These are phyloP conservation scores for Pteropus rufus DNA, from an alignment of 2,797 vertebrate genomes.

Conservation along the genomic window DNA sequence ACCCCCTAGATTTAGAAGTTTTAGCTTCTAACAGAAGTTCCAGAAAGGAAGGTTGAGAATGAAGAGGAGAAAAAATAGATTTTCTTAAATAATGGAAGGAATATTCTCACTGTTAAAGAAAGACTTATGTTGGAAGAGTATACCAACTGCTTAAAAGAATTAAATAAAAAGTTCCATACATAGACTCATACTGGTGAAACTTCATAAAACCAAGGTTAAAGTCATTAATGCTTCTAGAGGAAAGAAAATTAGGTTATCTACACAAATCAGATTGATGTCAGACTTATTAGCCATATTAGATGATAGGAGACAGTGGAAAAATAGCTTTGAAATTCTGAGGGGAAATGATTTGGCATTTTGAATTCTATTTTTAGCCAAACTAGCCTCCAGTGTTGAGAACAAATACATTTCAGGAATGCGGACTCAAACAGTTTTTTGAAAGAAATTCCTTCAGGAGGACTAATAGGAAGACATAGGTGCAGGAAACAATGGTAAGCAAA, in stretches of 20 bases:
- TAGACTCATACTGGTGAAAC: not conserved
- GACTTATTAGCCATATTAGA: not conserved
- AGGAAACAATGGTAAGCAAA: not conserved
- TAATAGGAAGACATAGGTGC: not conserved
- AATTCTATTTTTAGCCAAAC: conserved; percentile 41
- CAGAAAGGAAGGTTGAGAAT: not conserved
- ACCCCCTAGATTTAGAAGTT: not conserved
- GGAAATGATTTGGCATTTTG: not conserved
- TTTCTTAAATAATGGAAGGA: not conserved
- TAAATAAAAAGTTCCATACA: not conserved
- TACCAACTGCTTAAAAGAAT: not conserved
- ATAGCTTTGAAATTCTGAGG: conserved; percentile 25
- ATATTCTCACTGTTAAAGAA: not conserved
- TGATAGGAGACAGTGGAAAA: not conserved
- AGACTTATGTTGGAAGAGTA: not conserved
- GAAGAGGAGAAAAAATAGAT: not conserved
- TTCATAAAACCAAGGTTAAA: not conserved
- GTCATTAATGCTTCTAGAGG: not conserved
- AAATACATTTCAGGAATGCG: conserved; percentile 28
- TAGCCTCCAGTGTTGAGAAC: not conserved
- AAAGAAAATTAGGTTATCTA: not conserved
- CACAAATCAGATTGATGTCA: not conserved
- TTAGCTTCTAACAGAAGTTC: not conserved
- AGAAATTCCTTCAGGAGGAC: not conserved
- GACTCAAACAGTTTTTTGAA: not conserved